These are phyloP conservation scores for Misgurnus mizolepis DNA, from an alignment of 2,113 vertebrate genomes.

Conservation along the genomic window DNA sequence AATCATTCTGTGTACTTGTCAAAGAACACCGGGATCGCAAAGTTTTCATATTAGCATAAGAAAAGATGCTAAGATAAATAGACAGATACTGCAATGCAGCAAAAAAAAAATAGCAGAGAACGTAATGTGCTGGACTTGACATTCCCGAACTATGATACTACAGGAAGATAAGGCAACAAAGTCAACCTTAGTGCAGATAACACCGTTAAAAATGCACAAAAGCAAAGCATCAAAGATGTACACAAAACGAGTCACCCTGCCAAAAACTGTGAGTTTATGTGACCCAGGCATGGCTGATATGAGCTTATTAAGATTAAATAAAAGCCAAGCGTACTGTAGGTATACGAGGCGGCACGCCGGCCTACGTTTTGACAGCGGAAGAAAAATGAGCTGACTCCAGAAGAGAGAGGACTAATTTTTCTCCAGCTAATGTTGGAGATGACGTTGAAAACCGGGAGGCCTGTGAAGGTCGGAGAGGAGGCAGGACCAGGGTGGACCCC, in stretches of 20 bases:
- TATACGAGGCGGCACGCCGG: neutral
- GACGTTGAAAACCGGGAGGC: conserved; percentile 25
- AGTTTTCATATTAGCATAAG: conserved; percentile 18
- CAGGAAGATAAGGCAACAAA: neutral
- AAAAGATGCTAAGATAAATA: conserved; percentile 20
- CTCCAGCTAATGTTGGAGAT: conserved; percentile 42
- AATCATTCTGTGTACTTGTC: conserved; percentile 33
- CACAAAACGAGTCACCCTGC: conserved; percentile 8
- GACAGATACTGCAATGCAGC: neutral
- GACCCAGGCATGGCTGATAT: conserved; percentile 29
- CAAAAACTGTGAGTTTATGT: conserved; percentile 14
- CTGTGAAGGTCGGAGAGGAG: conserved; percentile 35
- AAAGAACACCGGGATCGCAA: conserved; percentile 16
- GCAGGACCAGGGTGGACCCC: conserved; percentile 31
- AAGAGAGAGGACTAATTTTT: conserved; percentile 39
- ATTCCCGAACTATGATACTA: neutral
- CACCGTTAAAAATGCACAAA: neutral
- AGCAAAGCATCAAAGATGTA: neutral
- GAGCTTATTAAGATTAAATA: conserved; percentile 42
- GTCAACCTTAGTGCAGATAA: neutral
- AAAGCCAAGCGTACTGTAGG: conserved; percentile 6
- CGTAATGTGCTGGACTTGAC: conserved; percentile 3
- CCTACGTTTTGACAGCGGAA: conserved; percentile 38
- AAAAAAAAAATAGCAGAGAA: neutral
- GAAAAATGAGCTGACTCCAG: conserved; percentile 44